Evolutionary conservation across 2,888 invertebrate species (phyloP).

Genomic region (Azorinus chamasolen): DNA sequence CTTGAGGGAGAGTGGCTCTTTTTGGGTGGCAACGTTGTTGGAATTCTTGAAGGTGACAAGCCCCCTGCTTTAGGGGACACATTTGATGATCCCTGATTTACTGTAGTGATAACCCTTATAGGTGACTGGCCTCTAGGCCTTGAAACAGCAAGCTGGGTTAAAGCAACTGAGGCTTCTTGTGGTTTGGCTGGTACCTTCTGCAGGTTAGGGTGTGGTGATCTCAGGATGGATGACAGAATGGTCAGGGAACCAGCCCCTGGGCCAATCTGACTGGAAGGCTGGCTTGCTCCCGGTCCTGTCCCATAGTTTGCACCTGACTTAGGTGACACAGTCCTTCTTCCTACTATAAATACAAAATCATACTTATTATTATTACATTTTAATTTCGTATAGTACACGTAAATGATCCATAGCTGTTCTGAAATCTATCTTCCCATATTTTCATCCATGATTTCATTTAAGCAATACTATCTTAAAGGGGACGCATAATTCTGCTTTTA

Average conservation of each 20-base stretch:
- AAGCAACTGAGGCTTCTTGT: background rate
- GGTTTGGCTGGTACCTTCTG: conserved; percentile 11
- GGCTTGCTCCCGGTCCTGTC: background rate
- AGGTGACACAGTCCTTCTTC: too few species aligned
- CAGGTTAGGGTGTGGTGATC: conserved; percentile 49
- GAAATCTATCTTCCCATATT: too few species aligned
- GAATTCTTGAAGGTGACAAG: conserved; percentile 49
- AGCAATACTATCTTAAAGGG: too few species aligned
- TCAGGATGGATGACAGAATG: conserved; percentile 56
- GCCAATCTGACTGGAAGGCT: conserved; percentile 1
- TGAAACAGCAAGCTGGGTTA: conserved; percentile 2
- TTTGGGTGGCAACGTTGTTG: conserved; percentile 65
- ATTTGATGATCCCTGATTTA: background rate
- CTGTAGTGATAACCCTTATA: conserved; percentile 44
- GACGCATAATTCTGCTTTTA: too few species aligned
- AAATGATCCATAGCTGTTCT: too few species aligned
- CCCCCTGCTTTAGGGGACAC: background rate
- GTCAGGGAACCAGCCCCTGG: conserved; percentile 29
- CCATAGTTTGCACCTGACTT: too few species aligned
- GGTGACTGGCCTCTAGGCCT: conserved; percentile 45
- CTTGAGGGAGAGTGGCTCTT: conserved; percentile 69
- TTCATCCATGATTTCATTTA: too few species aligned
- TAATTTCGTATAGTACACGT: too few species aligned
- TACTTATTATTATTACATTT: too few species aligned
- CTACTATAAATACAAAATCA: too few species aligned